These are phyloP conservation scores for Eleginops maclovinus DNA, from an alignment of 2,113 vertebrate genomes.

Conservation along the genomic window DNA sequence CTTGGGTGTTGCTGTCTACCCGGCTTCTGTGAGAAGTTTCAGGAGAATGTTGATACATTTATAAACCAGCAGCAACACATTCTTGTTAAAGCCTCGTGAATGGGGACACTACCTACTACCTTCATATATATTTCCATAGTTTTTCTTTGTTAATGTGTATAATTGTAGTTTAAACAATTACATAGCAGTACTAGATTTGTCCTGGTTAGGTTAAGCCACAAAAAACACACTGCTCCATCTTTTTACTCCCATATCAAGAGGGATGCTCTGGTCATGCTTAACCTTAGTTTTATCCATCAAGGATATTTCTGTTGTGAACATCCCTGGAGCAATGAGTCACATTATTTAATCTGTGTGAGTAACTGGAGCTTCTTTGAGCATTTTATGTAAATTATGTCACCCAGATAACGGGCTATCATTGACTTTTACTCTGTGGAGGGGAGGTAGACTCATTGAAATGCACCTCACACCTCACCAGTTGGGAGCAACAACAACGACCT, in stretches of 20 bases:
- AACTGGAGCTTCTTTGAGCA: constrained; percentile 60
- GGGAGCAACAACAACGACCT: constrained; percentile 25
- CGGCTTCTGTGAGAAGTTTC: constrained; percentile 9
- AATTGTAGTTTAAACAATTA: background rate
- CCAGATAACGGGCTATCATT: constrained; percentile 60
- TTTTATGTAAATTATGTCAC: constrained; percentile 72
- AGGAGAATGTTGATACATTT: constrained; percentile 6
- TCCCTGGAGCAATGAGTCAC: constrained; percentile 63
- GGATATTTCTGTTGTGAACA: constrained; percentile 54
- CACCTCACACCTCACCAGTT: constrained; percentile 54
- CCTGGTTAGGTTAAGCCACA: background rate
- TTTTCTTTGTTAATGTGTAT: constrained; percentile 6
- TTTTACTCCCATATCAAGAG: constrained; percentile 5
- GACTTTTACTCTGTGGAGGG: constrained; percentile 66
- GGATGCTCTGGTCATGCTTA: constrained; percentile 36
- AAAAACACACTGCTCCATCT: background rate
- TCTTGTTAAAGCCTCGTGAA: constrained; percentile 11
- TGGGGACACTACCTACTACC: background rate
- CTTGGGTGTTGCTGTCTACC: constrained; percentile 31
- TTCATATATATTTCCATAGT: background rate
- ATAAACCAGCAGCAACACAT: constrained; percentile 17
- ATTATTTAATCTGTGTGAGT: constrained; percentile 67
- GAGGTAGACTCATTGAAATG: constrained; percentile 74
- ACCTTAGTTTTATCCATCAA: constrained; percentile 62
- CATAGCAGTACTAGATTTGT: background rate